These are phyloP conservation scores for Andrena flavipes DNA, from an alignment of 2,888 invertebrate species.

Conservation along the genomic window DNA sequence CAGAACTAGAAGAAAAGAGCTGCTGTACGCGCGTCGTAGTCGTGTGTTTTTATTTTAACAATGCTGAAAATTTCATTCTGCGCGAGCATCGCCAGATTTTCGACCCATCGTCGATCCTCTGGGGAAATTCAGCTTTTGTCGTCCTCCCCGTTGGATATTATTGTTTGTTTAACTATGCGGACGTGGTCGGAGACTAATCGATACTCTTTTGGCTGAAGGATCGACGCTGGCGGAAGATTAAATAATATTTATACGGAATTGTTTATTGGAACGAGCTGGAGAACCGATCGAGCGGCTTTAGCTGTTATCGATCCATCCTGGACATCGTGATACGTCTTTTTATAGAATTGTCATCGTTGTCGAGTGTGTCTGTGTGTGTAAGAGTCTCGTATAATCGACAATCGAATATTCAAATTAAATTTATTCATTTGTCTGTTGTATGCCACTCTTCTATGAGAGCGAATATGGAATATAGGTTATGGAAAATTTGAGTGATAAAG, in stretches of 20 bases:
- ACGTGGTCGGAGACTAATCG: constrained; percentile 7
- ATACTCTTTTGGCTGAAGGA: constrained; percentile 6
- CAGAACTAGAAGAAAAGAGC: background rate
- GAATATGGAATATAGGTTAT: too few relatives aligned
- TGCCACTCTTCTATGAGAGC: too few relatives aligned
- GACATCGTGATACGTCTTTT: background rate
- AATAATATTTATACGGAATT: background rate
- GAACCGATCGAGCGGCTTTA: background rate
- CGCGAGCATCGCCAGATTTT: constrained; percentile 30
- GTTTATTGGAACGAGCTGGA: background rate
- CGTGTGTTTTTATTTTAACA: background rate
- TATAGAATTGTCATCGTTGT: background rate
- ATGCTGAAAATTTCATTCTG: constrained; percentile 31
- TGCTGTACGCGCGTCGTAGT: background rate
- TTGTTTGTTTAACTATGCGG: constrained; percentile 48
- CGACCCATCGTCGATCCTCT: constrained; percentile 12
- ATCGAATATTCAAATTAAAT: too few relatives aligned
- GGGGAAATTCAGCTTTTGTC: constrained; percentile 42
- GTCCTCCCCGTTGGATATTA: background rate
- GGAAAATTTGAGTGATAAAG: too few relatives aligned
- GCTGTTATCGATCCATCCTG: background rate
- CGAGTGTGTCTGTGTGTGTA: too few relatives aligned
- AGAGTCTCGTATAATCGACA: too few relatives aligned
- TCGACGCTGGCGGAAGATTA: constrained; percentile 13
- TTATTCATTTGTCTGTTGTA: too few relatives aligned